Evolutionary conservation across 2,797 vertebrate genomes (phyloP).

Genomic region (Petrocephalus schoutedeni): DNA sequence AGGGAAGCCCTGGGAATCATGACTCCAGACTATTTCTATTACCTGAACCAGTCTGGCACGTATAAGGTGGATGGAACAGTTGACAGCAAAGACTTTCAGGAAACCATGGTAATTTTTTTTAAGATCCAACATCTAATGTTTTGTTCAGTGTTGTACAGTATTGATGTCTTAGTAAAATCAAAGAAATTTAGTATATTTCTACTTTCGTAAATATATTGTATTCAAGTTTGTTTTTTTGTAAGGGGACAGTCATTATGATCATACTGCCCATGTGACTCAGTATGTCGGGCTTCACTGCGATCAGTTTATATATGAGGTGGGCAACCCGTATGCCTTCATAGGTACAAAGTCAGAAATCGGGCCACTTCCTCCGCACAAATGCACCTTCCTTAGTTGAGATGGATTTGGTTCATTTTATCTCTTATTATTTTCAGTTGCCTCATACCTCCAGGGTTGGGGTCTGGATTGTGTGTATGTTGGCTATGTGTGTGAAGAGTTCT

Average conservation of each 20-base stretch:
- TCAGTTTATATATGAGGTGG: not conserved
- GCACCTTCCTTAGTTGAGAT: too few species aligned
- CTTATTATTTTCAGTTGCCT: too few species aligned
- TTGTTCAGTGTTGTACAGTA: not conserved
- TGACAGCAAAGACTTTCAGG: constrained; percentile 79
- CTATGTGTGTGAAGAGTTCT: too few species aligned
- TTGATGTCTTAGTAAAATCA: not conserved
- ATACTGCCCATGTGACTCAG: not conserved
- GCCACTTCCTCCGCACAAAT: too few species aligned
- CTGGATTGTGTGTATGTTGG: too few species aligned
- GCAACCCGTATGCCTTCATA: not conserved
- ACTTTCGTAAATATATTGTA: not conserved
- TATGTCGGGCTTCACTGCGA: not conserved
- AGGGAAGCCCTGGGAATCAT: constrained; percentile 82
- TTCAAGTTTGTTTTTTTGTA: not conserved
- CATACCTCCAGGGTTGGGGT: too few species aligned
- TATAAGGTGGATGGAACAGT: constrained; percentile 91
- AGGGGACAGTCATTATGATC: not conserved
- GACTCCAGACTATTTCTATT: constrained; percentile 88
- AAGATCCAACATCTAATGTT: not conserved
- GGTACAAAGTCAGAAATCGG: not conserved
- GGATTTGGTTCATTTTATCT: too few species aligned
- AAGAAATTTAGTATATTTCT: not conserved
- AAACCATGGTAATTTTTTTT: constrained; percentile 69
- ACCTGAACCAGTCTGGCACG: constrained; percentile 91